phyloP scores from a whole-genome alignment of 2,888 invertebrate genomes.

The Osmoderma eremita region DNA sequence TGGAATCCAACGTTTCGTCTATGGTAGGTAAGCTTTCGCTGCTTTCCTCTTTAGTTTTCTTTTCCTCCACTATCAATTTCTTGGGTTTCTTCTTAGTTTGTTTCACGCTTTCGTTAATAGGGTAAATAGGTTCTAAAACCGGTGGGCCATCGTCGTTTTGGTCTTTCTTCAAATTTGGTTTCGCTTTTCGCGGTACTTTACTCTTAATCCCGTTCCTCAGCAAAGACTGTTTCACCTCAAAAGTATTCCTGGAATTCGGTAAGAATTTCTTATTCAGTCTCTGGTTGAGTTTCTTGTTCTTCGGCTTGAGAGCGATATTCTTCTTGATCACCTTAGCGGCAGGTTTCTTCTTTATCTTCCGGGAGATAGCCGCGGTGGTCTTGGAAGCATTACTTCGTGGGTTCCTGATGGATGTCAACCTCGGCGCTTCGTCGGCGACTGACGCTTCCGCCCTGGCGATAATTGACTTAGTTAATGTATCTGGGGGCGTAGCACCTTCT shows the following conservation, averaged over 20 bases:
- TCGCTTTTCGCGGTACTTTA: conserved; percentile 50
- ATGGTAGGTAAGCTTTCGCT: conserved; percentile 36
- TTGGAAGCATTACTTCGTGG: conserved; percentile 40
- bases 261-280: conserved; percentile 55
- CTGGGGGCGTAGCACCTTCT: conserved; percentile 51
- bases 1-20: conserved; percentile 48
- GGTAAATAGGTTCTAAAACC: conserved; percentile 58
- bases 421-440: conserved; percentile 45
- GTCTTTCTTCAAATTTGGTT: conserved; percentile 48
- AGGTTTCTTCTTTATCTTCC: conserved; percentile 46
- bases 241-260: conserved; percentile 54
- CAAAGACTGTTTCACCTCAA: conserved; percentile 57
- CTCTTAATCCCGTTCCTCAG: conserved; percentile 58
- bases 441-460: conserved; percentile 49
- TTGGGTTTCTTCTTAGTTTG: conserved; percentile 45
- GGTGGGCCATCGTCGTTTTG: conserved; percentile 51
- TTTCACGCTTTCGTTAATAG: conserved; percentile 53
- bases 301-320: conserved; percentile 56
- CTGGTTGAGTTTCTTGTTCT: conserved; percentile 54
- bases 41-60: conserved; percentile 44
- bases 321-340: conserved; percentile 45
- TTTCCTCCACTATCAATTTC: conserved; percentile 44
- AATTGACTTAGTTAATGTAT: conserved; percentile 51
- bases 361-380: conserved; percentile 33
- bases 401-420: conserved; percentile 42